A percentile compares a stretch with the other conserved stretches of the same genome.
Evolutionary conservation across 2,888 invertebrate species (phyloP).

Genomic region (Axea sp.): DNA sequence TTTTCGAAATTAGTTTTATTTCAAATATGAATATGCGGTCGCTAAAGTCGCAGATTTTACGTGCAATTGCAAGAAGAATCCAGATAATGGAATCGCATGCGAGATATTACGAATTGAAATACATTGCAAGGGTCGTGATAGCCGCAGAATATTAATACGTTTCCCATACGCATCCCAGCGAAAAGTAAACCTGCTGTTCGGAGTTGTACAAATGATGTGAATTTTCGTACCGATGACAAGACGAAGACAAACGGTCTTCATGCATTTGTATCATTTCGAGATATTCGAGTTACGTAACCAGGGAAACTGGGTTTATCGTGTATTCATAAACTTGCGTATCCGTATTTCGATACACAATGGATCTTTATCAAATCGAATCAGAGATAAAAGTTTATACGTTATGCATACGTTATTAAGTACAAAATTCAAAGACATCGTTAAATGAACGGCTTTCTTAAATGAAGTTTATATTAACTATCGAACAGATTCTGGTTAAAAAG

Average conservation of each 20-base stretch:
- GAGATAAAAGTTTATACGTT: conserved; percentile 32
- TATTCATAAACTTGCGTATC: conserved; percentile 46
- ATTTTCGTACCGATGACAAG: conserved; percentile 33
- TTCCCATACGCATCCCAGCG: conserved; percentile 28
- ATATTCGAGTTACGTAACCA: conserved; percentile 37
- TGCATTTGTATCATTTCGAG: conserved; percentile 37
- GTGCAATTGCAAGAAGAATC: conserved; percentile 58
- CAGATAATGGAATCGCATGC: conserved; percentile 67
- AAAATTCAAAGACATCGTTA: not conserved
- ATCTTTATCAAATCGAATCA: conserved; percentile 32
- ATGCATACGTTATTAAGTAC: conserved; percentile 1
- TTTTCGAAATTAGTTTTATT: conserved; percentile 19
- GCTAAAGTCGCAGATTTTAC: conserved; percentile 33
- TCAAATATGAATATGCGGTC: conserved; percentile 21
- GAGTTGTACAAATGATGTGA: conserved; percentile 43
- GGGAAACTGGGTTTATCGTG: conserved; percentile 37
- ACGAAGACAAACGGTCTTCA: conserved; percentile 29
- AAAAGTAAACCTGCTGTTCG: conserved; percentile 17
- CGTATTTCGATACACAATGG: conserved; percentile 17
- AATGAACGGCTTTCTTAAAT: no score
- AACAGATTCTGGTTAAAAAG: no score
- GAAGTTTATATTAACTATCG: no score
- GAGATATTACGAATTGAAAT: conserved; percentile 68
- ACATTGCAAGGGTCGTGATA: conserved; percentile 67
- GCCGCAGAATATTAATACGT: conserved; percentile 72